Base-by-base conservation (phyloP, 2,797 vertebrate genomes). In the Emydoidea blandingii region DNA sequence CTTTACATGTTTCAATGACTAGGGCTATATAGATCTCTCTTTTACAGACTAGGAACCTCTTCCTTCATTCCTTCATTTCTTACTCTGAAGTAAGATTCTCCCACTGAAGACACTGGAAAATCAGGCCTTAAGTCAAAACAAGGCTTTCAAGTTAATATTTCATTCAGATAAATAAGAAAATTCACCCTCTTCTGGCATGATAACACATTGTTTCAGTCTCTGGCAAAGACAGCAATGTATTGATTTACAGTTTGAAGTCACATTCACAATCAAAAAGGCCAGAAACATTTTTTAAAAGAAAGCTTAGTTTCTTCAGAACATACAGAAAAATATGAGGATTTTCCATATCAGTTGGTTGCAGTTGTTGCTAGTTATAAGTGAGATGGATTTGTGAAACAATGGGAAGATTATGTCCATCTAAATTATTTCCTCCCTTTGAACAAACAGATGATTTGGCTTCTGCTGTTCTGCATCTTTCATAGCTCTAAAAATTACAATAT, bases 1-100 rank as follows among this genome's bases (percentile, higher is more conserved):
- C 8, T 37, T 3, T 23, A 34, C 10, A 41, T 9, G 5, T 49
- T 52, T 81, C 53, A 18, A 25, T 44, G 2, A 49, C 6, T 56
- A 27, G 10, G 47, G 52, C 2, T 5, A 8, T 8, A 6, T 2
- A 3, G 34, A 41, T 12, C 19, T 6, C 29, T 62, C 2, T 53
- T 4, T 21, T 29, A 4, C 0, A 14, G 53, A 19, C 2, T 0
- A 1, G 1, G 0, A 1, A 11, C 16, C 10, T 78, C 2, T 2
- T 0, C 0, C 52, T 12, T 41, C 2, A 3, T 1, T 0, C 53
- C 54, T 12, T 37, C 2, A 3, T 1, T 0, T 65, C 27, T 15
- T 23, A 31, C 10, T 4, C 23, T 54, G 23, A 53, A 52, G 52
- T 52, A 52, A 53, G 52, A 53, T 53, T 53, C 1, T 92, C 27